Conservation (phyloP, 2,797 vertebrate genomes). For the Pseudochirops corinnae region DNA sequence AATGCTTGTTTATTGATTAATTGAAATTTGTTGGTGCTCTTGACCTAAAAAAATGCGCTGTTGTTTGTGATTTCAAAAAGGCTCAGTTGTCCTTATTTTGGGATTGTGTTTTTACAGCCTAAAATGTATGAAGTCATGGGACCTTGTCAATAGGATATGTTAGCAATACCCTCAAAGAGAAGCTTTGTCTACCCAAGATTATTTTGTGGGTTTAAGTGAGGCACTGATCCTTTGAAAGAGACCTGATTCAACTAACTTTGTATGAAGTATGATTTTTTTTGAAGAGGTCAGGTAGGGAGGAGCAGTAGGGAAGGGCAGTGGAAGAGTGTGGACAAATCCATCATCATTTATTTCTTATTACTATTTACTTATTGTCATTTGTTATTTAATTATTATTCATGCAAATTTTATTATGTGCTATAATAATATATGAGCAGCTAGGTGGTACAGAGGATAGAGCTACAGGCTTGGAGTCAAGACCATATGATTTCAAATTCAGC, state of each 20-base stretch:
- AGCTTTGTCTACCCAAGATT: background rate
- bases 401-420: background rate
- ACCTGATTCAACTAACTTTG: background rate
- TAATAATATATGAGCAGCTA: background rate
- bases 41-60: conserved; percentile 30
- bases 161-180: background rate
- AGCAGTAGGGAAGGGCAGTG: background rate
- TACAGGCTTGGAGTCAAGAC: background rate
- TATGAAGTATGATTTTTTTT: background rate
- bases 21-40: background rate
- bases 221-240: background rate
- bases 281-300: background rate
- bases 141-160: background rate
- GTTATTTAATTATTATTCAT: background rate
- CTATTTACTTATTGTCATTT: background rate
- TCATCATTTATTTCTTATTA: background rate
- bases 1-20: background rate
- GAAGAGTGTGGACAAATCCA: background rate
- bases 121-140: background rate
- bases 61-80: background rate
- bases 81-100: background rate
- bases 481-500: background rate
- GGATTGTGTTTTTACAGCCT: background rate
- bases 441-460: background rate
- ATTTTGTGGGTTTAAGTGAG: conserved; percentile 14